Evolutionary conservation across 2,113 vertebrate genomes (phyloP), one percentile per base, ranked within the genome.

Genomic region (Bolborhynchus lineola): DNA sequence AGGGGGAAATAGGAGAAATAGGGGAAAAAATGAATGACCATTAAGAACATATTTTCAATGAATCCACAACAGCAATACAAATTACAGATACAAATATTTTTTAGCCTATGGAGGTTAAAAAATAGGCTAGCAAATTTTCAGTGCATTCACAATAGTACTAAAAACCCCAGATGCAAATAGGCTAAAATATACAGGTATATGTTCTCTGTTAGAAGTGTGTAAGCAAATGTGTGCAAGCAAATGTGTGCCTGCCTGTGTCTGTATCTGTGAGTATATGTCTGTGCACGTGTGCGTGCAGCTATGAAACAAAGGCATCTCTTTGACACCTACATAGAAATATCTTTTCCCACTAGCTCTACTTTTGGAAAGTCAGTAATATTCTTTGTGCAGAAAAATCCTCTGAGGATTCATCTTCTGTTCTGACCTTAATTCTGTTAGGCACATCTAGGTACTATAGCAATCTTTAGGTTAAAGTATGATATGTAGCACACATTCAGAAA

Each of bases 371-470:
- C 44, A 47, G 60, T 65, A 60, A 70, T 74, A 82, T 74, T 75
- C 79, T 95, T 86, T 80, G 53, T 71, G 26, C 23, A 37, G 16
- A 74, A 93, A 96, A 90, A 68, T 87, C 76, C 52, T 80, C 39
- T 26, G 82, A 92, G 72, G 76, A 93, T 70, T 63, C 39, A 68
- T 75, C 88, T 75, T 62, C 77, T 37, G 15, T 39, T 59, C 42
- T 88, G 93, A 82, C 85, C 88, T 88, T 94, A 94, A 96, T 93
- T 95, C 81, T 91, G 41, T 68, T 69, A 92, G 78, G 39, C 68
- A 44, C 53, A 71, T 67, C 88, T 65, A 72, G 70, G 49, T 80
- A 79, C 13, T 7, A 9, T 16, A 82, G 47, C 64, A 92, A 26
- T 81, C 44, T 90, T 68, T 44, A 78, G 49, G 76, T 59, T 69